Evolutionary conservation across 1,140 invertebrate genomes (phyloP).

Genomic region (Calliphora vicina): DNA sequence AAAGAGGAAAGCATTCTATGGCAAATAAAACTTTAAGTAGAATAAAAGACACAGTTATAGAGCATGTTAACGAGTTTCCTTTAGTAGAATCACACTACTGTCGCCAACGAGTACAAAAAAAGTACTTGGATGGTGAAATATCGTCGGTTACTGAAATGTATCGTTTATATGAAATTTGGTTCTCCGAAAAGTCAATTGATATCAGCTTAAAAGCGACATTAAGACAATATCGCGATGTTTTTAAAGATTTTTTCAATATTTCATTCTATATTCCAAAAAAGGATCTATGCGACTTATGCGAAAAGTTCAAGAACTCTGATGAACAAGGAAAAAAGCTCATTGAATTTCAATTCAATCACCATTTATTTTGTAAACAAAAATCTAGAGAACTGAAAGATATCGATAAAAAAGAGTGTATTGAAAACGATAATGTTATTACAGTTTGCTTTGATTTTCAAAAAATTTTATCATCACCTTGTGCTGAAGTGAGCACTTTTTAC

Average conservation of each 20-base stretch:
- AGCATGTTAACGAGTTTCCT: not conserved
- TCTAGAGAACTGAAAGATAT: slow-evolving; percentile 5
- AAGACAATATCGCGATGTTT: not conserved
- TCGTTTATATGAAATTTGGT: not conserved
- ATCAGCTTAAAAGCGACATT: not conserved
- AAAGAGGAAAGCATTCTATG: not conserved
- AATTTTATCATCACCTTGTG: not conserved
- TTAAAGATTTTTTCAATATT: not conserved
- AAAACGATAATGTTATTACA: not conserved
- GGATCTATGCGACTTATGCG: not conserved
- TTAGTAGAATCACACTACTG: slow-evolving; percentile 17
- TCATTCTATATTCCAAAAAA: slow-evolving; percentile 4
- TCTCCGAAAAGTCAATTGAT: not conserved
- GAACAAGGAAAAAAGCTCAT: not conserved
- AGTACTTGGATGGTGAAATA: not conserved
- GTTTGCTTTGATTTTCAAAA: slow-evolving; percentile 1
- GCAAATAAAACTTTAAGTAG: not conserved
- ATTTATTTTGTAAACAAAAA: slow-evolving; percentile 10
- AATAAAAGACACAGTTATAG: too few species aligned
- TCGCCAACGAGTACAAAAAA: not conserved
- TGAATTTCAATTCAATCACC: not conserved
- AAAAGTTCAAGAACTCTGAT: not conserved
- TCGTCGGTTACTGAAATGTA: not conserved
- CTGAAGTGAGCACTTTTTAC: slow-evolving; percentile 10
- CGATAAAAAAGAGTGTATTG: not conserved